A percentile compares a stretch with the other conserved stretches of the same genome.
phyloP scores from a whole-genome alignment of 1,140 invertebrate species.

The Drosophila trapezifrons region DNA sequence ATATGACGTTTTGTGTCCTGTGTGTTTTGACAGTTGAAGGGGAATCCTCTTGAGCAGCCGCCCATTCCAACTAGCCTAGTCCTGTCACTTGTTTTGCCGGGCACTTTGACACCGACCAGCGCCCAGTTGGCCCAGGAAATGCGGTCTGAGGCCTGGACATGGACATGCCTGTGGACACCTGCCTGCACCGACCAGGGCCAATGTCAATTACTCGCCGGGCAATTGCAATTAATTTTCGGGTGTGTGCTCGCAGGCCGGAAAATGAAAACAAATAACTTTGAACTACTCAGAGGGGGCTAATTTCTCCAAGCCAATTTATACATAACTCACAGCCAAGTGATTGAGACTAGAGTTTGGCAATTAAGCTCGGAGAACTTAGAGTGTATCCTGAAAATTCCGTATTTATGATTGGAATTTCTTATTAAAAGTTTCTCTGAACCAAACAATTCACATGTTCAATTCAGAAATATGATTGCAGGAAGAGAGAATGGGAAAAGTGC shows the following conservation, averaged over 20 bases:
- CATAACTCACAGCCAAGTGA: slow-evolving; percentile 2
- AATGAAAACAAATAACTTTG: slow-evolving; percentile 37
- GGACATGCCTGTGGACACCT: no score
- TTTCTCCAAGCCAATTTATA: slow-evolving; percentile 9
- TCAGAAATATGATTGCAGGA: not conserved
- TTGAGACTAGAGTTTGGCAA: slow-evolving; percentile 1
- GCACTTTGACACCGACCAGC: slow-evolving; percentile 60
- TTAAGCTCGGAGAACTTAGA: not conserved
- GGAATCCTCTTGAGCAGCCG: slow-evolving; percentile 1
- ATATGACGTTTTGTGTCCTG: slow-evolving; percentile 61
- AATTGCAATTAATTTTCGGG: slow-evolving; percentile 61
- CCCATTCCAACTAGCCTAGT: slow-evolving; percentile 24
- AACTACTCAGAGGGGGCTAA: not conserved
- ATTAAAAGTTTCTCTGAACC: not conserved
- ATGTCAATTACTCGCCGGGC: slow-evolving; percentile 68
- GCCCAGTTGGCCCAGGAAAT: slow-evolving; percentile 24
- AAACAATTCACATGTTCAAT: not conserved
- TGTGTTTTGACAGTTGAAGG: slow-evolving; percentile 38
- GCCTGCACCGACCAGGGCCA: slow-evolving; percentile 31
- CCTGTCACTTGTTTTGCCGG: slow-evolving; percentile 40
- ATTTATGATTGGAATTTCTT: not conserved
- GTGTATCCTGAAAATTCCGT: not conserved
- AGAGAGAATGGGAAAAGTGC: no score
- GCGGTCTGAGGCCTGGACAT: slow-evolving; percentile 25
- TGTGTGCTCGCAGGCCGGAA: slow-evolving; percentile 24